phyloP scores from a whole-genome alignment of 1,140 invertebrate genomes.

The Augochlora pura region DNA sequence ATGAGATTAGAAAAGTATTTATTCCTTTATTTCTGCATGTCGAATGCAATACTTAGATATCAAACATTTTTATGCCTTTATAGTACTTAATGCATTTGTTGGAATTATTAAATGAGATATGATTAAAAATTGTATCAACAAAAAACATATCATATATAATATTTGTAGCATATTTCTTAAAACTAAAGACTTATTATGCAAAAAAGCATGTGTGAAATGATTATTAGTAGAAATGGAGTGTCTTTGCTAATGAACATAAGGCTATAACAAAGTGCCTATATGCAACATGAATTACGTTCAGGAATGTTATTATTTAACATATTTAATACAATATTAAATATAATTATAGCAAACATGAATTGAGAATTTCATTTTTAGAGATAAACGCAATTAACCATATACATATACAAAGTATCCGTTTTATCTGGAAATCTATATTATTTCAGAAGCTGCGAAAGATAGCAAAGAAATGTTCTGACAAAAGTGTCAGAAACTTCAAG shows the following conservation, averaged over 20 bases:
- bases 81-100: constrained; percentile 11
- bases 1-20: constrained; percentile 1
- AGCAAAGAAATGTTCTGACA: too few species aligned
- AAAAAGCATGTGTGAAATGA: neutral
- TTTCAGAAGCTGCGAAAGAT: too few species aligned
- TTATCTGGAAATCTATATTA: too few species aligned
- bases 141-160: constrained; percentile 31
- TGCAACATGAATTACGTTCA: constrained; percentile 30
- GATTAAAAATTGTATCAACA: constrained; percentile 14
- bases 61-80: constrained; percentile 6
- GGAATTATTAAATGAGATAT: neutral
- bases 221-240: constrained; percentile 13
- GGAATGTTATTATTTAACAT: constrained; percentile 5
- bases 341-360: neutral
- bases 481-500: too few species aligned
- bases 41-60: neutral
- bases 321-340: constrained; percentile 32
- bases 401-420: too few species aligned
- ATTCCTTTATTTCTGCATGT: constrained; percentile 17
- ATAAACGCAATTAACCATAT: neutral
- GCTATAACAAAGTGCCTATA: constrained; percentile 44
- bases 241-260: constrained; percentile 27
- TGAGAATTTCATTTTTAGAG: neutral
- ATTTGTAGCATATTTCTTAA: constrained; percentile 30
- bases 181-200: constrained; percentile 33